phyloP scores from a whole-genome alignment of 2,797 vertebrate species.

The Phoeniculus purpureus region DNA sequence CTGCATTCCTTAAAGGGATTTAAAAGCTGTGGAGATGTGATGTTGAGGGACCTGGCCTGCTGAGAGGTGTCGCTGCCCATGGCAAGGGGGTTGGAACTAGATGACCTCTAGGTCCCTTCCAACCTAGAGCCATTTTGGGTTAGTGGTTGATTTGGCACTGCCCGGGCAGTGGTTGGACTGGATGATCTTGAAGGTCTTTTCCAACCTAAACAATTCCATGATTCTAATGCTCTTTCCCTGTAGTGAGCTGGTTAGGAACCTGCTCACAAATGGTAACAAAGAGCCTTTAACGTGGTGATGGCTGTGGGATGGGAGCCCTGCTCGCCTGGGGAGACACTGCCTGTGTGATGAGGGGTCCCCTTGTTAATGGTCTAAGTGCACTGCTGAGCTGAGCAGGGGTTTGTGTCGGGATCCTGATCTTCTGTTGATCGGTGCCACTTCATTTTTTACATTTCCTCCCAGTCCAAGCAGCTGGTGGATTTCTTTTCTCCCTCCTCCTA shows the following conservation, averaged over 20 bases:
- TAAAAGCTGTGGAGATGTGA: not conserved
- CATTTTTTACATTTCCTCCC: slow-evolving; percentile 49
- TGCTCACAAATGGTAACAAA: not conserved
- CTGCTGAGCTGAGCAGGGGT: slow-evolving; percentile 6
- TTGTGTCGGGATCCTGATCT: slow-evolving; percentile 44
- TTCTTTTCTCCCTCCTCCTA: not conserved
- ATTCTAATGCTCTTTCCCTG: not conserved
- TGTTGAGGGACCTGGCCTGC: not conserved
- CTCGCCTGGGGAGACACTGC: not conserved
- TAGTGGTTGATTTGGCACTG: not conserved
- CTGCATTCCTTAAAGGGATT: not conserved
- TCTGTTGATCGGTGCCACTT: slow-evolving; percentile 64
- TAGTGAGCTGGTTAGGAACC: not conserved
- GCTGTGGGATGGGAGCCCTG: not conserved
- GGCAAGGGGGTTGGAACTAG: not conserved
- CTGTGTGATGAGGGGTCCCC: not conserved
- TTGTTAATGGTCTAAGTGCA: slow-evolving; percentile 46
- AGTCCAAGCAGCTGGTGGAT: not conserved
- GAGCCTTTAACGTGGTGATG: not conserved
- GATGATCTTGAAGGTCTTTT: not conserved
- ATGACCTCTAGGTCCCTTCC: not conserved
- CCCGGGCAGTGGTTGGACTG: not conserved
- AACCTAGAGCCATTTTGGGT: not conserved
- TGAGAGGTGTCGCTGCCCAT: not conserved
- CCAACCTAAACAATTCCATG: not conserved